Conservation (phyloP, 1,140 invertebrate species). For the Ips nitidus region DNA sequence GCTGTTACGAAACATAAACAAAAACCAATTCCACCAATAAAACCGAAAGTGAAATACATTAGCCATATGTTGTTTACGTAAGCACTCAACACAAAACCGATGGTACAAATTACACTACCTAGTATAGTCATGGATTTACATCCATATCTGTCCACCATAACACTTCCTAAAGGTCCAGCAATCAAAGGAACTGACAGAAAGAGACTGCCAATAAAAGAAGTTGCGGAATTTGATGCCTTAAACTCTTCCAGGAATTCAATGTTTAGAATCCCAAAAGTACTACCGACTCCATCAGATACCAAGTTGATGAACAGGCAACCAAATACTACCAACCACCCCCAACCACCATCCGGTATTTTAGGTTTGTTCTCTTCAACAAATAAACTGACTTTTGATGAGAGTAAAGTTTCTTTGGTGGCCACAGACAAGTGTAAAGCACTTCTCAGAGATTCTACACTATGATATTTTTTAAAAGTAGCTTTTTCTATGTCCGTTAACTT, state of each 20-base stretch:
- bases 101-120: constrained; percentile 72
- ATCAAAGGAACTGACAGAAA: constrained; percentile 87
- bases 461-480: no score
- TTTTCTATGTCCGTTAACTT: no score
- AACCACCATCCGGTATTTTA: constrained; percentile 69
- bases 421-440: constrained; percentile 24
- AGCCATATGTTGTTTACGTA: constrained; percentile 71
- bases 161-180: constrained; percentile 79
- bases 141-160: constrained; percentile 86
- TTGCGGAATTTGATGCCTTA: constrained; percentile 75
- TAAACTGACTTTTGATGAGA: constrained; percentile 31
- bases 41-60: constrained; percentile 83
- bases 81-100: constrained; percentile 78
- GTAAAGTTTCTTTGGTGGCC: constrained; percentile 33
- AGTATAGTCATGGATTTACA: constrained; percentile 82
- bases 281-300: constrained; percentile 90
- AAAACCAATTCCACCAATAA: constrained; percentile 82
- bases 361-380: constrained; percentile 49
- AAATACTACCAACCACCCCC: constrained; percentile 87
- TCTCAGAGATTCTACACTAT: constrained; percentile 13
- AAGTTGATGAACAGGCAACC: constrained; percentile 84
- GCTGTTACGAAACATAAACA: constrained; percentile 89
- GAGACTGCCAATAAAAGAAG: constrained; percentile 84
- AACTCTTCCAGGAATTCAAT: constrained; percentile 85
- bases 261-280: constrained; percentile 89